Conservation (phyloP, 1,140 invertebrate species). For the Achatina immaculata region DNA sequence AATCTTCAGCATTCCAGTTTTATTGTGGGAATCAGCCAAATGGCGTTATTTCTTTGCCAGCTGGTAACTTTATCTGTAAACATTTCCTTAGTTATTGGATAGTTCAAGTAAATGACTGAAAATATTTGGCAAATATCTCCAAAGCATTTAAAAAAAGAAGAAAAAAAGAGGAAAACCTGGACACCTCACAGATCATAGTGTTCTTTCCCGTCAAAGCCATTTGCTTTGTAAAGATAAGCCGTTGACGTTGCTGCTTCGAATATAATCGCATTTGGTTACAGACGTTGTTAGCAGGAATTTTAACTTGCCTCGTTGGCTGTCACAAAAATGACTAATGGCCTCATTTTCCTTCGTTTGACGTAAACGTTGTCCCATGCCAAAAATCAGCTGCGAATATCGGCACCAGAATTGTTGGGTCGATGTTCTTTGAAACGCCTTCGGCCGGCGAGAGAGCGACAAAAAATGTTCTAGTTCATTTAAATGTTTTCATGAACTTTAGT, state of each 20-base stretch:
- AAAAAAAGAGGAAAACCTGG: no score
- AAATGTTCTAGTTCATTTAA: no score
- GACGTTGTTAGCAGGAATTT: not conserved
- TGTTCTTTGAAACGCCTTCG: not conserved
- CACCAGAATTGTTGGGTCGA: not conserved
- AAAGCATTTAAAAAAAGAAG: no score
- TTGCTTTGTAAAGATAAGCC: not conserved
- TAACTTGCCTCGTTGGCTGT: not conserved
- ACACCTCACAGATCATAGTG: not conserved
- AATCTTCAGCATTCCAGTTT: no score
- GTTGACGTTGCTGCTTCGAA: not conserved
- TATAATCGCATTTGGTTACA: not conserved
- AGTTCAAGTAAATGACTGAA: no score
- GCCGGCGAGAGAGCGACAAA: not conserved
- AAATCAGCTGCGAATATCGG: not conserved
- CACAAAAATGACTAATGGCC: not conserved
- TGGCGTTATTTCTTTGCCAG: no score
- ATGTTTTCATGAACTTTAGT: not conserved
- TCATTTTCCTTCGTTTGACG: not conserved
- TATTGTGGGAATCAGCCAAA: no score
- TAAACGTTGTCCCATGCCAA: not conserved
- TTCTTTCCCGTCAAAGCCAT: not conserved
- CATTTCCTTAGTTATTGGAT: no score
- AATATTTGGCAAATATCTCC: no score
- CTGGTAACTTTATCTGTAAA: no score